These are phyloP conservation scores for Diglossa cyanea DNA, from an alignment of 2,797 vertebrate species.

Conservation along the genomic window DNA sequence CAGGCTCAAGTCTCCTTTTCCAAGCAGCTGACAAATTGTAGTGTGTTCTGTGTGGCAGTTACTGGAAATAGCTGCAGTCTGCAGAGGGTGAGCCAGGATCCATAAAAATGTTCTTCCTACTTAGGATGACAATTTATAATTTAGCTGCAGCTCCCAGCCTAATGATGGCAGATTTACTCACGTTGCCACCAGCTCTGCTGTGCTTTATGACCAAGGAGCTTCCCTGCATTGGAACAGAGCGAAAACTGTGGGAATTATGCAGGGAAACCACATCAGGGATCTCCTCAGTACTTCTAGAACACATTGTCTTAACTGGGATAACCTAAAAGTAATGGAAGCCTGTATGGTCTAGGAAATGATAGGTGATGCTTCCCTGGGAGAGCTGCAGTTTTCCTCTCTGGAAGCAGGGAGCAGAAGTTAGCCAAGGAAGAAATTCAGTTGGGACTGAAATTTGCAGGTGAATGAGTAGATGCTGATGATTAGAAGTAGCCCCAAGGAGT, in stretches of 20 bases:
- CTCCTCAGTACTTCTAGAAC: neutral
- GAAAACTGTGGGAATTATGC: neutral
- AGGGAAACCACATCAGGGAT: neutral
- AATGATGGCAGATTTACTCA: neutral
- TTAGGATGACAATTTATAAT: conserved; percentile 37
- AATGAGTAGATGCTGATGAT: neutral
- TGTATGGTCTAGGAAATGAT: neutral
- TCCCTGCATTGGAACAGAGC: neutral
- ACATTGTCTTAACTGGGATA: neutral
- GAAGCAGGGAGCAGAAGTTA: neutral
- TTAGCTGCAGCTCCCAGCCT: neutral
- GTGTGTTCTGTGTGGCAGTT: neutral
- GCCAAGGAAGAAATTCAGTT: neutral
- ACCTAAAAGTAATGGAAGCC: neutral
- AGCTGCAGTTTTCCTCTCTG: neutral
- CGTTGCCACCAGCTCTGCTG: neutral
- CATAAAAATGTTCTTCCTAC: conserved; percentile 25
- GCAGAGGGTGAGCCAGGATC: neutral
- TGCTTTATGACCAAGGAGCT: neutral
- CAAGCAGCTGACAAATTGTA: neutral
- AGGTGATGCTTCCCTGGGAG: neutral
- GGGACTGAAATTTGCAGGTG: neutral
- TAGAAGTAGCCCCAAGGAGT: neutral
- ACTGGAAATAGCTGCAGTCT: conserved; percentile 45
- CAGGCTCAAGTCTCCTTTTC: neutral